phyloP scores from a whole-genome alignment of 2,113 vertebrate species.

The Urocolius indicus region DNA sequence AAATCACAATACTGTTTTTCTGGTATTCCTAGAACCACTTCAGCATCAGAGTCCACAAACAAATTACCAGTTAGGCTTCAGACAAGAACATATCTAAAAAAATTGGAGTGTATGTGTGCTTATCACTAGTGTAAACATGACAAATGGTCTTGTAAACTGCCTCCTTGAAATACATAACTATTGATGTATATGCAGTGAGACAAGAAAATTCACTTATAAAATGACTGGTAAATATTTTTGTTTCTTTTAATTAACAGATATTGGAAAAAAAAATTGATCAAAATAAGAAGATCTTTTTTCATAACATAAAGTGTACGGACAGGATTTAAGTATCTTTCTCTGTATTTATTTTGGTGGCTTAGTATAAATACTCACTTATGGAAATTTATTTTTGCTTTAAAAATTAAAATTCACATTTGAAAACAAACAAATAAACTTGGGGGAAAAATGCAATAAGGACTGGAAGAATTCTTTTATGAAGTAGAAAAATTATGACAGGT shows the following conservation, averaged over 20 bases:
- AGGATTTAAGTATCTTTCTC: neutral
- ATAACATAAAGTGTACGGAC: neutral
- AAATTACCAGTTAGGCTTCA: neutral
- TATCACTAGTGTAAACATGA: neutral
- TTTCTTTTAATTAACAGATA: neutral
- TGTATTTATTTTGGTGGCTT: neutral
- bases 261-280: neutral
- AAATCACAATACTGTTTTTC: neutral
- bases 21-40: neutral
- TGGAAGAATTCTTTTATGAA: neutral
- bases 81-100: neutral
- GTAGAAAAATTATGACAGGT: neutral
- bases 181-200: neutral
- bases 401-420: neutral
- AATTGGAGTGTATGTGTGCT: neutral
- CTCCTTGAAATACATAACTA: neutral
- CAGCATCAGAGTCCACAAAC: neutral
- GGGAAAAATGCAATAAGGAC: neutral
- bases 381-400: neutral
- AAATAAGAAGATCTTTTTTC: neutral
- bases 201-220: neutral
- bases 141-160: neutral
- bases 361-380: neutral
- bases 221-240: neutral
- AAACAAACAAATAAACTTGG: neutral